Evolutionary conservation across 1,140 invertebrate species (phyloP).

Genomic region (Lordiphosa collinella): DNA sequence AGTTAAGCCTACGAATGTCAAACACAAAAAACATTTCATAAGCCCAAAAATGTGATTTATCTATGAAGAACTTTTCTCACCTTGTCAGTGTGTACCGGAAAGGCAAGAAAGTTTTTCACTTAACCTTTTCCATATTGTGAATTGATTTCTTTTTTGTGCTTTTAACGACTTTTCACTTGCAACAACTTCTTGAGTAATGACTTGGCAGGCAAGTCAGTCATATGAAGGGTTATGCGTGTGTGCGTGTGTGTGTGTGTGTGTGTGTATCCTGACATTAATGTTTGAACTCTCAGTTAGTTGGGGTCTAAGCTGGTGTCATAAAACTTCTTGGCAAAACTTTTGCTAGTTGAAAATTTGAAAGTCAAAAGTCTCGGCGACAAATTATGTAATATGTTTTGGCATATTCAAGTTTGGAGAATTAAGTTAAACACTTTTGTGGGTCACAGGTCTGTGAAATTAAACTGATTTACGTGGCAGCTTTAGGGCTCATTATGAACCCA

Average conservation of each 20-base stretch:
- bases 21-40: too few relatives aligned
- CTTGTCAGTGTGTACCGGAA: constrained; percentile 46
- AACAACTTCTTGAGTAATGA: constrained; percentile 58
- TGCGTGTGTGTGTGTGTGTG: constrained; percentile 11
- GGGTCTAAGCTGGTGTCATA: constrained; percentile 54
- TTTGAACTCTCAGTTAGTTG: constrained; percentile 21
- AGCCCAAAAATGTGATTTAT: background rate
- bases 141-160: constrained; percentile 54
- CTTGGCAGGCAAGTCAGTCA: constrained; percentile 62
- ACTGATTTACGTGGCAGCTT: too few relatives aligned
- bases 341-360: constrained; percentile 44
- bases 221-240: constrained; percentile 40
- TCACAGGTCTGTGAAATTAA: too few relatives aligned
- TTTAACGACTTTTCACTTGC: constrained; percentile 62
- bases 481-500: too few relatives aligned
- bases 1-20: too few relatives aligned
- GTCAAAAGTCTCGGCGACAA: constrained; percentile 64
- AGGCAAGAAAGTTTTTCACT: constrained; percentile 68
- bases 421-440: constrained; percentile 12
- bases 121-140: constrained; percentile 59
- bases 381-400: constrained; percentile 58
- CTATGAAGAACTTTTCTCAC: constrained; percentile 15
- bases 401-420: constrained; percentile 45
- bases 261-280: constrained; percentile 25
- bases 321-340: constrained; percentile 34